These are phyloP conservation scores for Eonycteris spelaea DNA, from an alignment of 2,113 vertebrate genomes.

Conservation along the genomic window DNA sequence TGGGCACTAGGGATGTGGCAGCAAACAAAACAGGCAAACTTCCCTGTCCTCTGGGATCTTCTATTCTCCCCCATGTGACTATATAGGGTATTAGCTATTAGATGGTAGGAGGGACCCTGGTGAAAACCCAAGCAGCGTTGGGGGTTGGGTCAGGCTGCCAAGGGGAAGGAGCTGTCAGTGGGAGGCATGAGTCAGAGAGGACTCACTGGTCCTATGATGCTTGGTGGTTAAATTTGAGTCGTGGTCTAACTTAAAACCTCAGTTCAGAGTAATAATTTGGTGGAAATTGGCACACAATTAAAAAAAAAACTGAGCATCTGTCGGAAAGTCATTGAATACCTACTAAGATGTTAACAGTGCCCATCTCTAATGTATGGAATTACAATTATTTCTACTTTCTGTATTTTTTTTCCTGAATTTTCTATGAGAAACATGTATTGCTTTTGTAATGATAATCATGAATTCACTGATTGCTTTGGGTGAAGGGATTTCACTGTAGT, in stretches of 20 bases:
- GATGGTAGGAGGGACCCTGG: not conserved
- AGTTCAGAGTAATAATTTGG: not conserved
- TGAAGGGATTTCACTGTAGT: not conserved
- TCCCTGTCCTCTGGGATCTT: too few relatives aligned
- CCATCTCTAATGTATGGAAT: not conserved
- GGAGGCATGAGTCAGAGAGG: rapidly evolving
- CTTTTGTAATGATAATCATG: not conserved
- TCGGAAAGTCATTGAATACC: not conserved
- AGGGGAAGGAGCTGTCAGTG: rapidly evolving
- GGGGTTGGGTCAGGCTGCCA: rapidly evolving
- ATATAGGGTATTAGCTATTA: rapidly evolving
- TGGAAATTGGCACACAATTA: not conserved
- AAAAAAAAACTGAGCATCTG: not conserved
- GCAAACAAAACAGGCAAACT: not conserved
- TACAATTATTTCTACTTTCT: not conserved
- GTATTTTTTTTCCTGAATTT: not conserved
- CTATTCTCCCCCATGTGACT: rapidly evolving
- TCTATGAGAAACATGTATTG: not conserved
- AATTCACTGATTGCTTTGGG: not conserved
- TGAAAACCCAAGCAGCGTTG: not conserved
- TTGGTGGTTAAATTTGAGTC: not conserved
- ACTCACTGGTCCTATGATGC: rapidly evolving
- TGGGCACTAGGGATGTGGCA: not conserved
- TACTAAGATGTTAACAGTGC: not conserved
- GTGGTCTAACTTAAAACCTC: not conserved